Evolutionary conservation across 2,888 invertebrate genomes (phyloP).

Genomic region (Spilosoma lubricipeda): DNA sequence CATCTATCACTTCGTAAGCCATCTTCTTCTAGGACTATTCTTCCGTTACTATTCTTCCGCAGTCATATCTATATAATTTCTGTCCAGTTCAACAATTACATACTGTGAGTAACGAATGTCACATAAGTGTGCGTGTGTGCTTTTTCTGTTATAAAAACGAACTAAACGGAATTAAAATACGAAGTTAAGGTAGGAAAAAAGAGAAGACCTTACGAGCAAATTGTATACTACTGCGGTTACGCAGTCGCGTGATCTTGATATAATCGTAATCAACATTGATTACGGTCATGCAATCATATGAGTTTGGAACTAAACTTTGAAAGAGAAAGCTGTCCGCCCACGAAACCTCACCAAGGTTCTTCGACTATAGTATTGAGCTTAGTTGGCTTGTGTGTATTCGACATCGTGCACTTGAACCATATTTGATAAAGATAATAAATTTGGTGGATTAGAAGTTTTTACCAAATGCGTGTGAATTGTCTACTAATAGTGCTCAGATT

Average conservation of each 20-base stretch:
- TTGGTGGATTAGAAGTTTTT: conserved; percentile 10
- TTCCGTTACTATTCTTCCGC: too few species aligned
- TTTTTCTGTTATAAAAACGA: background rate
- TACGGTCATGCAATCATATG: background rate
- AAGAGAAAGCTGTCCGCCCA: conserved; percentile 83
- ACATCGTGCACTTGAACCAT: conserved; percentile 38
- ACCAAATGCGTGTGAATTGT: conserved; percentile 47
- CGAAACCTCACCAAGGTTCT: conserved; percentile 57
- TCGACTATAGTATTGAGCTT: conserved; percentile 43
- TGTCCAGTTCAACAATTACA: background rate
- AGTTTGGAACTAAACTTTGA: conserved; percentile 50
- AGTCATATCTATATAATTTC: background rate
- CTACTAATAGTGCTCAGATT: conserved; percentile 46
- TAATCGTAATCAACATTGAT: conserved; percentile 1
- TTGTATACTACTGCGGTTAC: background rate
- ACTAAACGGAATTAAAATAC: background rate
- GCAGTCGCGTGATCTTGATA: background rate
- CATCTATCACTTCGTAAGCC: too few species aligned
- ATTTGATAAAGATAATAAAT: background rate
- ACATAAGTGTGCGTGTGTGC: background rate
- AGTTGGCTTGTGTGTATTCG: conserved; percentile 43
- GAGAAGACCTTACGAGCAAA: background rate
- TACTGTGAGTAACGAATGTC: too few species aligned
- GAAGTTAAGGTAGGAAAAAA: background rate
- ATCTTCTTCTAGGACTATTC: too few species aligned